Conservation (phyloP, 2,797 vertebrate species). For the Poliocrania exsul region DNA sequence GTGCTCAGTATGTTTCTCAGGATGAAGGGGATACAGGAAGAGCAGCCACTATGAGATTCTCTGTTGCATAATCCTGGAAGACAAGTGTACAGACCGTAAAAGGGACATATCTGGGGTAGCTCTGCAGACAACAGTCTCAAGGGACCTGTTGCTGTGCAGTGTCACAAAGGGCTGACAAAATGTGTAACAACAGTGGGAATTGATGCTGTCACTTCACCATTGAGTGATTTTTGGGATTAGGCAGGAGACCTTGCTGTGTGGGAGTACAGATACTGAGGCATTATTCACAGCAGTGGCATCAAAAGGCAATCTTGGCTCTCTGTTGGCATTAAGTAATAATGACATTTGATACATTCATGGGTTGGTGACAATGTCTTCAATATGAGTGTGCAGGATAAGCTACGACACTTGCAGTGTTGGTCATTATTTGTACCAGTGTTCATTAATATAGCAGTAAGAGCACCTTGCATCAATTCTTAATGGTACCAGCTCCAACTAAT, state of each 20-base stretch:
- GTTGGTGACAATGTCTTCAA: neutral
- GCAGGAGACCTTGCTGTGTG: neutral
- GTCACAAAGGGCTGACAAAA: constrained; percentile 4
- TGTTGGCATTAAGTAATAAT: neutral
- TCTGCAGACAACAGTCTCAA: neutral
- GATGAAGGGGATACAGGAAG: neutral
- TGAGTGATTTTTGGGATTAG: neutral
- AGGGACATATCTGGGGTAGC: neutral
- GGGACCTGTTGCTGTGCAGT: neutral
- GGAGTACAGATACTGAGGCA: neutral
- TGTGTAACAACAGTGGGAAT: neutral
- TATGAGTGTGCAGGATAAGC: neutral
- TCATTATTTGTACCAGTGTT: neutral
- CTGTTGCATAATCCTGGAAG: neutral
- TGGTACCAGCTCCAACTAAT: neutral
- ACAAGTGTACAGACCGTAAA: neutral
- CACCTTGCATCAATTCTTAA: neutral
- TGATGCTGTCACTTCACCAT: constrained; percentile 3
- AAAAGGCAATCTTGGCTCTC: neutral
- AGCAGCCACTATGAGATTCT: neutral
- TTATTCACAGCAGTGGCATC: neutral
- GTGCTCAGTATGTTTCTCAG: neutral
- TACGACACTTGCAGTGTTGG: neutral
- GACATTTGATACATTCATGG: neutral
- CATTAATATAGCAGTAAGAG: neutral